Evolutionary conservation across 2,888 invertebrate genomes (phyloP).

Genomic region (Clusia tigrina): DNA sequence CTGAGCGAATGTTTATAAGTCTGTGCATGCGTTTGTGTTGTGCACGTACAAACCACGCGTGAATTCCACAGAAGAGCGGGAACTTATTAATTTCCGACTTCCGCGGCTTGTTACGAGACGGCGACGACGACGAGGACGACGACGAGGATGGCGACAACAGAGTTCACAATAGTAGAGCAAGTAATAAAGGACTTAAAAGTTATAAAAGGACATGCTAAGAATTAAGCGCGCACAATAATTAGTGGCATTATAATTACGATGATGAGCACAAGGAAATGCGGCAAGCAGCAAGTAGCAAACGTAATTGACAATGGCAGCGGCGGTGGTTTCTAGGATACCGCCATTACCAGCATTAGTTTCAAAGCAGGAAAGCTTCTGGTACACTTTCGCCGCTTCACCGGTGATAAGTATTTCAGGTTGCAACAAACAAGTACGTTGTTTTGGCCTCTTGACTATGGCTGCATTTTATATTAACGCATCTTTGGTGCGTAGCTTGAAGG

Average conservation of each 20-base stretch:
- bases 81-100: constrained; percentile 7
- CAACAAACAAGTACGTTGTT: no score
- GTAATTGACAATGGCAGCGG: neutral
- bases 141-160: no score
- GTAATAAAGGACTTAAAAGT: constrained; percentile 3
- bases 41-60: neutral
- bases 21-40: no score
- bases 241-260: constrained; percentile 10
- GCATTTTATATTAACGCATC: no score
- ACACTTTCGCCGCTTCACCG: neutral
- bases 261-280: neutral
- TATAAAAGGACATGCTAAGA: neutral
- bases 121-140: neutral
- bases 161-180: neutral
- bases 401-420: no score
- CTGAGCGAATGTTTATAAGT: no score
- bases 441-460: no score
- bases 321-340: neutral
- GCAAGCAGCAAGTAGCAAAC: neutral
- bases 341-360: neutral
- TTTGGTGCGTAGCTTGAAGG: no score
- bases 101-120: neutral
- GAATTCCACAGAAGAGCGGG: neutral
- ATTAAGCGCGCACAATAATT: constrained; percentile 6
- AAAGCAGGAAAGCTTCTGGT: neutral